Conservation (phyloP, 2,113 vertebrate species). For the Hippotragus niger region DNA sequence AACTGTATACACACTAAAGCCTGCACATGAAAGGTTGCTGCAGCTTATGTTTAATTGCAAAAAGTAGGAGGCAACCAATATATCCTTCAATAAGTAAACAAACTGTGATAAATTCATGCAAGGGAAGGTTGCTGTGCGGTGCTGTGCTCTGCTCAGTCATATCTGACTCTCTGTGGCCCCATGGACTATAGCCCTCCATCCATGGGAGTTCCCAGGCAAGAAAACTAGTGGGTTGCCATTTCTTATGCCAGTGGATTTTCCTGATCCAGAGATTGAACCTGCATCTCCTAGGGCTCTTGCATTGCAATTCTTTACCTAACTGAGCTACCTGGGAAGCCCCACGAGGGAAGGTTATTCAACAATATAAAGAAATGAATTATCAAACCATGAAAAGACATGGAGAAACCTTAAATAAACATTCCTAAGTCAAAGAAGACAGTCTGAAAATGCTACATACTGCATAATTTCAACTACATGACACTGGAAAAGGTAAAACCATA, state of each 20-base stretch:
- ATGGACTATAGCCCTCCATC: neutral
- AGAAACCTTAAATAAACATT: neutral
- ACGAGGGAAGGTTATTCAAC: neutral
- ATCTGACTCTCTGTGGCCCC: neutral
- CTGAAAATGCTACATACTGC: neutral
- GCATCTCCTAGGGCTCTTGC: neutral
- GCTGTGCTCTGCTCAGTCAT: neutral
- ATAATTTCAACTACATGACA: neutral
- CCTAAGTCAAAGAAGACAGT: neutral
- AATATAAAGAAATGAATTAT: conserved; percentile 15
- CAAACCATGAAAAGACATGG: neutral
- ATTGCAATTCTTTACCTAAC: neutral
- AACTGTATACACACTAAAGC: neutral
- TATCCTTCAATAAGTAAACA: neutral
- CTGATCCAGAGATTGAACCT: neutral
- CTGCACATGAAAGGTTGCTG: neutral
- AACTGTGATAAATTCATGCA: neutral
- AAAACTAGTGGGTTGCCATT: neutral
- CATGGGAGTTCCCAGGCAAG: neutral
- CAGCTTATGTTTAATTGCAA: neutral
- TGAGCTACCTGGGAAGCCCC: neutral
- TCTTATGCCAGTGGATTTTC: neutral
- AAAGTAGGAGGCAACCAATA: neutral
- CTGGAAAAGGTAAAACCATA: neutral
- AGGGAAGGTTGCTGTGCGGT: neutral